These are phyloP conservation scores for Athrips mouffetella DNA, from an alignment of 2,888 invertebrate species.

Conservation along the genomic window DNA sequence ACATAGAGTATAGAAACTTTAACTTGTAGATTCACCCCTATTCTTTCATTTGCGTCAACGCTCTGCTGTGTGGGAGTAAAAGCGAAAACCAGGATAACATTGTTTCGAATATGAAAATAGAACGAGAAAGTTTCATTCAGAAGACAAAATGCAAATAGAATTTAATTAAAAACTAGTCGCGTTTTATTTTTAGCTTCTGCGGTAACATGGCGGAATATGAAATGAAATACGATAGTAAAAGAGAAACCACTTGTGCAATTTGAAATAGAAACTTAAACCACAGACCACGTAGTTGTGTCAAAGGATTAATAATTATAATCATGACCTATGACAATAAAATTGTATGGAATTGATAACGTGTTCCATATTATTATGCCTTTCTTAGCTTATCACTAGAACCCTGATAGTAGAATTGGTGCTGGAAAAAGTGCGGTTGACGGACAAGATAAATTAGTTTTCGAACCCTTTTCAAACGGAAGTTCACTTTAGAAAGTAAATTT, in stretches of 20 bases:
- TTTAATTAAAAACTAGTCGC: not conserved
- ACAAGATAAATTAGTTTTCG: slow-evolving; percentile 3
- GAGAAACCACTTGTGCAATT: too few species aligned
- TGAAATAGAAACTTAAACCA: not conserved
- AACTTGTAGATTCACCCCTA: too few species aligned
- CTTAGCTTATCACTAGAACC: too few species aligned
- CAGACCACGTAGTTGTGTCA: not conserved
- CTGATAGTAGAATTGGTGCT: too few species aligned
- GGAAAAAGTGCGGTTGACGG: not conserved
- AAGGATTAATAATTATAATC: too few species aligned
- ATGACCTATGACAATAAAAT: too few species aligned
- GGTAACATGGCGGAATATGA: not conserved
- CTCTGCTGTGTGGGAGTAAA: not conserved
- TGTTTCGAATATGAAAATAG: not conserved
- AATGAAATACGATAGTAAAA: not conserved
- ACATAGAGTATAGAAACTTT: too few species aligned
- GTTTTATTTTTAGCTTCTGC: slow-evolving; percentile 1
- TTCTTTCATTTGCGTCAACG: not conserved
- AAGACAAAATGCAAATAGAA: not conserved
- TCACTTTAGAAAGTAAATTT: not conserved
- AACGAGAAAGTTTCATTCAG: not conserved
- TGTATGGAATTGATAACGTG: too few species aligned
- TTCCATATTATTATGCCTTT: too few species aligned
- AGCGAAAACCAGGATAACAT: not conserved
- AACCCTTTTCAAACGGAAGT: not conserved